A percentile compares a stretch with the other conserved stretches of the same genome.
Conservation (phyloP, 2,888 invertebrate species). For the Drosophila demipolita region DNA sequence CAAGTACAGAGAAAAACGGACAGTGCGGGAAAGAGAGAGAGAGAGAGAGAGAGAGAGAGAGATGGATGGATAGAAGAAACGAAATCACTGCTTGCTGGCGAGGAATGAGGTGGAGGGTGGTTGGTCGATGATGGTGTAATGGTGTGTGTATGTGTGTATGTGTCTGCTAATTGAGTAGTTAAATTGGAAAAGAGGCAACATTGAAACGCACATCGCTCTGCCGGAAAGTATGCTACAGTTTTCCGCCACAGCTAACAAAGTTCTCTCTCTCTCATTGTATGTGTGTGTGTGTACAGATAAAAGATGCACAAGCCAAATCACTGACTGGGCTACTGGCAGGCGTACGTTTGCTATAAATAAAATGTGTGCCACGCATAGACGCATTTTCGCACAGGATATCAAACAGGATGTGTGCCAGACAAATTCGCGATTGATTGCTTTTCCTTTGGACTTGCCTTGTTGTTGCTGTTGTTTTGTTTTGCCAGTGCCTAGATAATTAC, state of each 20-base stretch:
- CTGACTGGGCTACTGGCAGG: constrained; percentile 23
- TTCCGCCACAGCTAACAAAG: constrained; percentile 33
- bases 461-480: constrained; percentile 19
- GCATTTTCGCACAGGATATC: constrained; percentile 7
- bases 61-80: constrained; percentile 4
- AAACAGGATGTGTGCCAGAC: constrained; percentile 8
- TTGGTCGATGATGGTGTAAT: neutral
- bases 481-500: constrained; percentile 35
- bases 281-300: constrained; percentile 1
- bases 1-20: constrained; percentile 7
- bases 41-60: constrained; percentile 14
- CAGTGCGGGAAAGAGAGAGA: neutral
- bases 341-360: constrained; percentile 73
- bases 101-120: neutral
- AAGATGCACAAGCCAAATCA: neutral
- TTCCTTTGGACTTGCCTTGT: neutral
- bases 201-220: constrained; percentile 18
- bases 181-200: constrained; percentile 42
- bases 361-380: constrained; percentile 44
- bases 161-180: constrained; percentile 73
- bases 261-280: neutral
- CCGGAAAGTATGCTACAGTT: constrained; percentile 67
- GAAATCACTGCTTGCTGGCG: constrained; percentile 48
- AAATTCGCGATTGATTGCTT: constrained; percentile 72
- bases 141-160: neutral